Evolutionary conservation across 1,140 invertebrate genomes (phyloP), one percentile per base, ranked within the genome.

Genomic region (Lasaia peninsularis): DNA sequence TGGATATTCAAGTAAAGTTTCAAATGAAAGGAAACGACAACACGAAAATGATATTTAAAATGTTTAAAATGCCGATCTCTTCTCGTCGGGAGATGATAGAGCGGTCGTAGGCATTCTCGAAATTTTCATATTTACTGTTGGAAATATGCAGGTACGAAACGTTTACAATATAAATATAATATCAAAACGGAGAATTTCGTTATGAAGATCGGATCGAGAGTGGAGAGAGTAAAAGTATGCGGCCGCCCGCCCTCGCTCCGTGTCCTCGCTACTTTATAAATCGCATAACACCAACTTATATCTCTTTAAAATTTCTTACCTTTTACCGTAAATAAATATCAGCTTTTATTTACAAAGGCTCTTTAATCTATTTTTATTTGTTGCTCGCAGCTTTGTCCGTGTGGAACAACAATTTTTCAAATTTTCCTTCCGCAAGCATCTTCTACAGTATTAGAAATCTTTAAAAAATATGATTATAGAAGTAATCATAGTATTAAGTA

Each of bases 121-220:
- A 83, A 88, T 88, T 86, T 88, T 86, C 85, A 88, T 88, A 88
- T 88, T 86, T 88, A 86, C 82, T 78, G 82, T 75, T 77, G 79
- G 69, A 88, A 88, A 88, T 86, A 88, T 88, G 82, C 85, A 88
- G 85, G 85, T 88, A 86, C 75, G 74, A 80, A 85, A 28, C 69
- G 79, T 79, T 84, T 77, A 87, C 75, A 84, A 82, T 81, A 85
- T 80, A 85, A 86, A 83, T 87, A 88, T 88, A 86, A 88, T 86
- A 86, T 86, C 80, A 86, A 88, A 88, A 86, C 77, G 80, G 75
- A 82, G 85, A 88, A 88, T 88, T 88, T 88, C 78, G 79, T 88
- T 88, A 88, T 88, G 85, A 88, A 88, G 82, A 88, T 84, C 80
- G 73, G 85, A 78, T 84, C 79, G 73, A 62, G 71, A 79, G 71